Evolutionary conservation across 2,888 invertebrate species (phyloP).

Genomic region (Andrena marginata): DNA sequence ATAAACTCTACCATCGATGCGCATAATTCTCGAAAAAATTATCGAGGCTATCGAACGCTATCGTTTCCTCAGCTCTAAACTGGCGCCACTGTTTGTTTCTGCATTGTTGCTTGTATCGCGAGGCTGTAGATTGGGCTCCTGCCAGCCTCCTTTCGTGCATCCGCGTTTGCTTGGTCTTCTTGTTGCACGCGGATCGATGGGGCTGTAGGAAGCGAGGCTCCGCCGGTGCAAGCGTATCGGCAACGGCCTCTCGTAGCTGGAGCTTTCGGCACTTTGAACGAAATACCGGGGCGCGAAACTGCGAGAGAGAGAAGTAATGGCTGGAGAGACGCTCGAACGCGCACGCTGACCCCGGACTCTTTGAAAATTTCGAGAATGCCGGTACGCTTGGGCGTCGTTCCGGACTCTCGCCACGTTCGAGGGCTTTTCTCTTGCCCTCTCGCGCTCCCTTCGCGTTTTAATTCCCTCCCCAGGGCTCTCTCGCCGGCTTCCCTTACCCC

Average conservation of each 20-base stretch:
- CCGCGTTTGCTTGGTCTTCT: neutral
- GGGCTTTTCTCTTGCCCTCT: conserved; percentile 37
- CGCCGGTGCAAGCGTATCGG: conserved; percentile 16
- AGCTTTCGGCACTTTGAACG: conserved; percentile 53
- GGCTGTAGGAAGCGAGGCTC: neutral
- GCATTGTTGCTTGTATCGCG: neutral
- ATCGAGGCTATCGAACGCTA: too few species aligned
- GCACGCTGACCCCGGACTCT: conserved; percentile 35
- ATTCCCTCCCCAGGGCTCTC: conserved; percentile 35
- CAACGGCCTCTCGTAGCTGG: conserved; percentile 1
- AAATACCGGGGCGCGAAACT: conserved; percentile 55
- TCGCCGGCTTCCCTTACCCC: neutral
- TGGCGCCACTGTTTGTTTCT: too few species aligned
- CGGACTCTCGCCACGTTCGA: conserved; percentile 55
- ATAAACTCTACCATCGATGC: conserved; percentile 10
- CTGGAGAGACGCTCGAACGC: conserved; percentile 48
- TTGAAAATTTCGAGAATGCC: conserved; percentile 69
- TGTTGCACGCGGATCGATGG: conserved; percentile 18
- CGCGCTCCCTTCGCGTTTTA: conserved; percentile 49
- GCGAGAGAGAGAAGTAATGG: conserved; percentile 40
- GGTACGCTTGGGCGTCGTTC: conserved; percentile 60
- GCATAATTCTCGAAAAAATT: neutral
- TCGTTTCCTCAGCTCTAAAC: too few species aligned
- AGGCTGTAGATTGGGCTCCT: too few species aligned
- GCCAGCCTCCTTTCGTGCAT: neutral